Evolutionary conservation across 2,888 invertebrate genomes (phyloP), one percentile per base, ranked within the genome.

Genomic region (Mechanitis mazaeus): DNA sequence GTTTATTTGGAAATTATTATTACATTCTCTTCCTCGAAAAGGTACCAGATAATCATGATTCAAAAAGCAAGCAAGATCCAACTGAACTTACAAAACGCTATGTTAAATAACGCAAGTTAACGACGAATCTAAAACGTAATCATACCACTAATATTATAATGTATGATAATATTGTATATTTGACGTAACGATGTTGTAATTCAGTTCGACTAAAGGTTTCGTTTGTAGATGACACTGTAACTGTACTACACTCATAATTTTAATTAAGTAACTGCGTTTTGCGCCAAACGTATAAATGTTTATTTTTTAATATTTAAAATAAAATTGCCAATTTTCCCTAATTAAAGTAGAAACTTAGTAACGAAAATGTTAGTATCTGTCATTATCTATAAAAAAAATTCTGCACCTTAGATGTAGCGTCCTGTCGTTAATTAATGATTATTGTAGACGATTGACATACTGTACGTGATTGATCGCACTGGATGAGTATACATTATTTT

Each of bases 271-370:
- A 56, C 60, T 50, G 61, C 59, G 64, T 42, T 64, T 60, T 64
- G 64, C 61, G 61, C 64, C 64, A 61, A 60, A 63, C 33, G 61
- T 61, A 55, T 59, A 61, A 61, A 66, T 50, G 28, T 50, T 9
- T 50, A 6, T 50, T 50, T 31, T 11, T 50, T 6, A 50, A 31
- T 7, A 7, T 6, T 31, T 31, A 11, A 31, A 7, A 31, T 31
- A 50, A 50, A 31, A 50, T 31, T 31, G 28, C 31, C 50, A 50
- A 31, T 31, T 11, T 50, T 6, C 31, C 35, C 35, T 35, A 55
- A 54, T 42, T 54, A 4, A 61, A 54, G 61, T 57, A 54, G 45
- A 56, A 57, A 61, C 61, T 61, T 61, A 61, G 61, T 47, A 61
- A 57, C 54, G 54, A 54, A 35, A 56, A 5, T 53, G 33, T n/a